phyloP scores from a whole-genome alignment of 2,888 invertebrate genomes.

The Callyntrura guangdongensis region DNA sequence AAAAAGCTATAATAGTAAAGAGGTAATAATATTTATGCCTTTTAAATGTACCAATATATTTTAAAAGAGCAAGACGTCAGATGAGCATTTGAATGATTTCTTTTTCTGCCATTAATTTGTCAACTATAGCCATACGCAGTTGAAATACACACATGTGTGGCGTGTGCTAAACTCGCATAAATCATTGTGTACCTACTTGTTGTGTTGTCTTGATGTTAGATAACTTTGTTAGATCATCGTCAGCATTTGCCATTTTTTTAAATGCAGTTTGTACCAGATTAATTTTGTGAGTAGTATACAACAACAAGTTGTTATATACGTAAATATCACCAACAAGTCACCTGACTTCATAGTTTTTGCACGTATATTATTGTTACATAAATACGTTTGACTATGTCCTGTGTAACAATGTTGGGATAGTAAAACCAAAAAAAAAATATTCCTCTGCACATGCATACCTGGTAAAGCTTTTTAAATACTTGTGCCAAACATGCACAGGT shows the following conservation, averaged over 20 bases:
- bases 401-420: neutral
- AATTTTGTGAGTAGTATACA: neutral
- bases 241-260: neutral
- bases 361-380: neutral
- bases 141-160: slow-evolving; percentile 10
- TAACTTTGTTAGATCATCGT: slow-evolving; percentile 36
- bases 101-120: neutral
- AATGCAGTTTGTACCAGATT: slow-evolving; percentile 24
- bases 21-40: neutral
- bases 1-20: neutral
- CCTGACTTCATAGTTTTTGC: slow-evolving; percentile 18
- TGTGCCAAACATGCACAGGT: neutral
- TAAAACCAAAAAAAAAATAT: neutral
- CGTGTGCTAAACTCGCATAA: slow-evolving; percentile 45
- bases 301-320: slow-evolving; percentile 23
- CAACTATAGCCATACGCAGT: neutral
- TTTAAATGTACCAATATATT: neutral
- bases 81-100: neutral
- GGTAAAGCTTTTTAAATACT: neutral
- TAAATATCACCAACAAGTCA: slow-evolving; percentile 17
- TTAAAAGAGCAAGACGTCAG: neutral
- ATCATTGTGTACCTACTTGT: slow-evolving; percentile 10
- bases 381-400: neutral
- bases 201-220: slow-evolving; percentile 14
- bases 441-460: slow-evolving; percentile 7